These are phyloP conservation scores for human DNA, from an alignment of 2,113 vertebrate species.

Conservation along the genomic window GRCh38 chr9:3285001-3285500, in stretches of 20 bases:
- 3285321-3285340: background rate
- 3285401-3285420: background rate
- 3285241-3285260: conserved; percentile 13
- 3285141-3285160: background rate
- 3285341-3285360: background rate
- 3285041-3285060: background rate
- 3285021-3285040: background rate
- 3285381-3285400: background rate
- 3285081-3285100: background rate
- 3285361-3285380: background rate
- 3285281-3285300: background rate
- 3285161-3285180: background rate
- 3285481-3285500: background rate
- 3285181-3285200: background rate
- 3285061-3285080: background rate
- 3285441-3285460: background rate
- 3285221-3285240: background rate
- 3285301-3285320: background rate
- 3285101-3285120: conserved; percentile 29
- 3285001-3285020: background rate
- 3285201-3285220: background rate
- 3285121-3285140: background rate
- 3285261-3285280: conserved; percentile 43
- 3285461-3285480: conserved; percentile 2
- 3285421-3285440: background rate